These are phyloP conservation scores for Dryas iulia DNA, from an alignment of 1,140 invertebrate genomes.

Conservation along the genomic window DNA sequence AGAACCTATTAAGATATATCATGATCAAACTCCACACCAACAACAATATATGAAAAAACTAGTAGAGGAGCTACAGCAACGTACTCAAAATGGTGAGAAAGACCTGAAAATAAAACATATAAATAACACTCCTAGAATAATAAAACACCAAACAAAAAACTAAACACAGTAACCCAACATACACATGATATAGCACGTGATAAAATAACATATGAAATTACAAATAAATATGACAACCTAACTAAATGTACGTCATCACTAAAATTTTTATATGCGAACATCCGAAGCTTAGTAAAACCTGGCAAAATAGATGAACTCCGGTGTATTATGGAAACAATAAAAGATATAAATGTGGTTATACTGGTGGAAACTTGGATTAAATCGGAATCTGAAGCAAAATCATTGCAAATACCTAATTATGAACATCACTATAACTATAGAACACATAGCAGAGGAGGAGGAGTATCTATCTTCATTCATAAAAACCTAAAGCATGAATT, in stretches of 20 bases:
- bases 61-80: conserved; percentile 21
- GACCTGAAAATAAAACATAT: conserved; percentile 33
- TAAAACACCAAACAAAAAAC: no score
- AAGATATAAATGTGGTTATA: conserved; percentile 8
- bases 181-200: conserved; percentile 7
- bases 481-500: conserved; percentile 8
- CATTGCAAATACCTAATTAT: conserved; percentile 24
- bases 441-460: conserved; percentile 17
- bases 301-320: conserved; percentile 23
- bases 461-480: conserved; percentile 14
- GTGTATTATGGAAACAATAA: conserved; percentile 21
- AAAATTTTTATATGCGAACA: no score
- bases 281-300: conserved; percentile 14
- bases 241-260: no score
- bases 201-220: conserved; percentile 16
- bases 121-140: no score
- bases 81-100: conserved; percentile 27
- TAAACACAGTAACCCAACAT: conserved; percentile 6
- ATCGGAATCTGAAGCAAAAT: conserved; percentile 21
- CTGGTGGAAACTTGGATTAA: conserved; percentile 19
- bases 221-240: conserved; percentile 12
- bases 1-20: conserved; percentile 27
- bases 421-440: conserved; percentile 14
- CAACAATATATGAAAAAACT: conserved; percentile 27
- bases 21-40: conserved; percentile 33